These are phyloP conservation scores for Cuniculus paca DNA, from an alignment of 2,797 vertebrate genomes.

Conservation along the genomic window DNA sequence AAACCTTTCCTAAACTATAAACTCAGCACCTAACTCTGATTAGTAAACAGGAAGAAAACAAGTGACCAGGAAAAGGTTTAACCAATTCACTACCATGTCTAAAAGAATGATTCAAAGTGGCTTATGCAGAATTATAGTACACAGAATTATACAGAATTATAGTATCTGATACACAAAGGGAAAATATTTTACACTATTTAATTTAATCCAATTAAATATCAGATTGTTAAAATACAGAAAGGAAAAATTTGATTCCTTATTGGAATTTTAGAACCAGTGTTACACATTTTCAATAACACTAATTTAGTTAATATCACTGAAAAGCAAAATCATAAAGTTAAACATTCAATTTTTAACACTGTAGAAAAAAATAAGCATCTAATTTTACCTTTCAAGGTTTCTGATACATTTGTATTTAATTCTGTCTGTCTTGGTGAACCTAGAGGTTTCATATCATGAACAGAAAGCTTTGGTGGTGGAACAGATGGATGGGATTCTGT, in stretches of 20 bases:
- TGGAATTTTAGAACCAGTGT: slow-evolving; percentile 41
- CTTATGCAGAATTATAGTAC: neutral
- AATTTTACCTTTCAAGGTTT: slow-evolving; percentile 88
- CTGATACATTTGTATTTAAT: slow-evolving; percentile 72
- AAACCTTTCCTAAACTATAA: slow-evolving; percentile 29
- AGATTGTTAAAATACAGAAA: neutral
- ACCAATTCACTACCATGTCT: neutral
- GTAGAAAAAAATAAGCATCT: slow-evolving; percentile 1
- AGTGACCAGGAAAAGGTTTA: neutral
- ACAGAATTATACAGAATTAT: neutral
- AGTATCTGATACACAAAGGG: neutral
- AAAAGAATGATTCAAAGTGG: neutral
- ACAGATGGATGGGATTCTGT: slow-evolving; percentile 94
- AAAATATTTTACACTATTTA: slow-evolving; percentile 22
- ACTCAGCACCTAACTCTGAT: neutral
- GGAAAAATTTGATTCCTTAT: neutral
- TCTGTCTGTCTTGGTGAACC: slow-evolving; percentile 89
- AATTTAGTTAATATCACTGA: neutral
- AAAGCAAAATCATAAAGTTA: slow-evolving; percentile 34
- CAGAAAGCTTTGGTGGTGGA: slow-evolving; percentile 93
- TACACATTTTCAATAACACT: slow-evolving; percentile 53
- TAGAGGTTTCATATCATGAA: slow-evolving; percentile 93
- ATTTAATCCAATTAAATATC: slow-evolving; percentile 56
- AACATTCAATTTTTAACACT: neutral
- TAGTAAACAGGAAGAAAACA: slow-evolving; percentile 40